Evolutionary conservation across 2,888 invertebrate species (phyloP).

Genomic region (Nomada fabriciana): DNA sequence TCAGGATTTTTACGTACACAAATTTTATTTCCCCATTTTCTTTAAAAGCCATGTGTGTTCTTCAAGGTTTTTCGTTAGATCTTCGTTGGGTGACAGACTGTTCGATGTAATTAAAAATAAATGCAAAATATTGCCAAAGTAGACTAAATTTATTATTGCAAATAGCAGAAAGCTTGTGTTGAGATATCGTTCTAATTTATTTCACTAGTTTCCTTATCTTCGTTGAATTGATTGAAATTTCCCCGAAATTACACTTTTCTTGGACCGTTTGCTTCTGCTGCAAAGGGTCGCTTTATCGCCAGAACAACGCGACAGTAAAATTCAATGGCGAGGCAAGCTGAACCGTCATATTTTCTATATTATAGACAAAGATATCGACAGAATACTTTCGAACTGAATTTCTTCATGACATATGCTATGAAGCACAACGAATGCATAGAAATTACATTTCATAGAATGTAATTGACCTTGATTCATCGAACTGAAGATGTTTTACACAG

Average conservation of each 20-base stretch:
- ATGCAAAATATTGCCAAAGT: neutral
- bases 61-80: neutral
- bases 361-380: neutral
- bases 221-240: neutral
- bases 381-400: slow-evolving; percentile 27
- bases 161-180: neutral
- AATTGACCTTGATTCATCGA: slow-evolving; percentile 45
- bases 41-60: too few species aligned
- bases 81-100: neutral
- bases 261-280: slow-evolving; percentile 36
- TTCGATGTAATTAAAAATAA: neutral
- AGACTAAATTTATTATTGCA: too few species aligned
- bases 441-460: slow-evolving; percentile 46
- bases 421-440: slow-evolving; percentile 35
- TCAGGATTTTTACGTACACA: neutral
- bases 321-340: slow-evolving; percentile 15
- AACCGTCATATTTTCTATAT: neutral
- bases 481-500: slow-evolving; percentile 17
- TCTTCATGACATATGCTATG: slow-evolving; percentile 23
- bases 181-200: neutral
- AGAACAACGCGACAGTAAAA: slow-evolving; percentile 15
- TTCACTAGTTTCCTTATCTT: neutral
- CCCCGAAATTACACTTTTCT: slow-evolving; percentile 18
- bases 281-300: slow-evolving; percentile 6
- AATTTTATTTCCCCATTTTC: too few species aligned